Base-by-base conservation (phyloP, 1,140 invertebrate species). In the Sinella curviseta region DNA sequence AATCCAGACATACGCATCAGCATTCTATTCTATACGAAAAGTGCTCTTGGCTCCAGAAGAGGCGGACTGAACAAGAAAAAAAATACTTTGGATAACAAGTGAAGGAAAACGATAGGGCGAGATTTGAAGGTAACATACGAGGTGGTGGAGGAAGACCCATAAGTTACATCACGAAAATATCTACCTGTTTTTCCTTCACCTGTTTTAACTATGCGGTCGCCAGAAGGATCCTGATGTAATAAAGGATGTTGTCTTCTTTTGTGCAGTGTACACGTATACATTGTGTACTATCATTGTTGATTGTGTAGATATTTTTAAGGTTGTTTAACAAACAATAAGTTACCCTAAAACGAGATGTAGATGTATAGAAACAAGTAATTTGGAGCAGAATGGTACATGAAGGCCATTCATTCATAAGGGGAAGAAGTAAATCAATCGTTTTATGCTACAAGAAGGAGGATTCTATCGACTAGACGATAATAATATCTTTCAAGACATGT, bases 21-120 rank as follows among this genome's bases (percentile, higher is more conserved):
- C 57, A 65, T 17, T 16, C 8, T 12, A 26, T n/a, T 65, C 57
- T 26, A 12, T 16, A 26, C 4, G 57, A 26, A 65, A 65, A 65
- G 24, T n/a, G 26, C 57, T 65, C 24, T n/a, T 65, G 57, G 57
- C 57, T 65, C 57, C 57, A 65, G 57, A 65, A 26, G 57, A 65
- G 57, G 57, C 57, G 57, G 14, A 65, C 16, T 4, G 57, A 8
- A 65, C 57, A 26, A 65, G 26, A 26, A n/a, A 65, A n/a, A 65
- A n/a, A 26, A 26, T 4, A 65, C 8, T n/a, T n/a, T 4, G 24
- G 24, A n/a, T 8, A 65, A 65, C 16, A 65, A 65, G 26, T 65
- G 57, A 14, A 65, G 16, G 57, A 65, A n/a, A 26, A 65, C 26
- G 57, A 65, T 65, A 26, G 8, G 57, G 24, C 39, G 20, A 12